Base-by-base conservation (phyloP, 2,888 invertebrate species). In the Campoletis raptor region DNA sequence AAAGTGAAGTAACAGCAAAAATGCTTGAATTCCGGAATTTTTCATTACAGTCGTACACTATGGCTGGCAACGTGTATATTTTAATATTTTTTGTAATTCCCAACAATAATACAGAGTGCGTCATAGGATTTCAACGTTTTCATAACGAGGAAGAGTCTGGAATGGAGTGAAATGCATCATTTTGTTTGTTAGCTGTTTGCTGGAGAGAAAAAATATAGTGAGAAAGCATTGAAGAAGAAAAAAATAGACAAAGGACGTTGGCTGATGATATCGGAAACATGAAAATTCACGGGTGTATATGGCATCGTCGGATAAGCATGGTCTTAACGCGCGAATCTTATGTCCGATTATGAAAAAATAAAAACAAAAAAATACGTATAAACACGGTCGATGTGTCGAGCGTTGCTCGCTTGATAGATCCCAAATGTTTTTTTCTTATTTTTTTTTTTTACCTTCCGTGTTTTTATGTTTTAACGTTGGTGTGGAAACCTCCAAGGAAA, bases 401-500 rank as follows among this genome's bases (percentile, higher is more conserved):
- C 70, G 24, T 5, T 30, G 61, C 61, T 61, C 61, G 61, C 61
- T 61, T 61, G 61, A 61, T 61, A 30, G 61, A 61, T 61, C 61
- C 48, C n/a, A 18, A 52, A 79, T 40, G 52, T 45, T 42, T 42
- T 40, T 79, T 40, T 69, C 21, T 36, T 30, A 1, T 15, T 48
- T 64, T 61, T 61, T 66, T 74, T 83, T 80, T 70, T 54, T 36
- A 10, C 15, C n/a, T 24, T 30, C 64, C 10, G 78, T n/a, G 69
- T 12, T 73, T 80, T 79, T 79, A 67, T 70, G 48, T 74, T 40
- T 64, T 42, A 42, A 21, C 30, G 45, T 54, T 2, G 21, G 30
- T 67, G 37, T 77, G 81, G 83, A 90, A 90, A 88, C 90, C 92
- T 92, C 90, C 87, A 90, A 91, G 92, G 90, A 92, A 92, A 92